These are phyloP conservation scores for Pachyseris speciosa DNA, from an alignment of 64 coral and sea anemone genomes.

Conservation along the genomic window DNA sequence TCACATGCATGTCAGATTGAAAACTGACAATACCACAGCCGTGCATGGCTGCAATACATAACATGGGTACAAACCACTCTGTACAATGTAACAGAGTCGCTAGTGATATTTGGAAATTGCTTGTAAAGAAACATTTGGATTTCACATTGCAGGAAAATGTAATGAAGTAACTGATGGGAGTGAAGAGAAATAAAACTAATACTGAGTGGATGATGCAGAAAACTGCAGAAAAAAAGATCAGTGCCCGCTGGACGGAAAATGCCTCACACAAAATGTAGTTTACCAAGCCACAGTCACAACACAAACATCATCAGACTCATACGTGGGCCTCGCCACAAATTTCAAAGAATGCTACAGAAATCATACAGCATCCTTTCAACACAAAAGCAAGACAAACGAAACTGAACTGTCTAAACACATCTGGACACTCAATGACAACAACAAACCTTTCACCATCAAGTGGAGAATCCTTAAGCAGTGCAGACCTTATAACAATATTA, in stretches of 20 bases:
- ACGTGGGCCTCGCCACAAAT: conserved; percentile 2
- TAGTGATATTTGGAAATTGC: neutral
- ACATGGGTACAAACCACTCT: neutral
- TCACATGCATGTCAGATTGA: conserved; percentile 24
- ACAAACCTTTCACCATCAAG: no score
- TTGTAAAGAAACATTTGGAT: neutral
- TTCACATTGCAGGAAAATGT: neutral
- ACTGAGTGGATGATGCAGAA: no score
- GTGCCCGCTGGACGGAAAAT: conserved; percentile 24
- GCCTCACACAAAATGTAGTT: conserved; percentile 16
- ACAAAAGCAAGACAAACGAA: no score
- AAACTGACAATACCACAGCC: conserved; percentile 42
- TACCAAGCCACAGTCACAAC: conserved; percentile 37
- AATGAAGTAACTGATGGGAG: no score
- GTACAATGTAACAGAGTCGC: neutral
- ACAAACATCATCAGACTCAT: neutral
- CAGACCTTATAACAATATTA: no score
- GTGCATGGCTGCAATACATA: neutral
- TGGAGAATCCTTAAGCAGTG: no score
- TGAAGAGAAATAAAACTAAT: no score
- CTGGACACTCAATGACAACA: no score
- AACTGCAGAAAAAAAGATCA: no score
- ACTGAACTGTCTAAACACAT: no score
- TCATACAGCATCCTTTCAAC: no score
- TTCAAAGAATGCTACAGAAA: no score